Evolutionary conservation across 2,113 vertebrate genomes (phyloP).

Genomic region (Oostethus manadensis): DNA sequence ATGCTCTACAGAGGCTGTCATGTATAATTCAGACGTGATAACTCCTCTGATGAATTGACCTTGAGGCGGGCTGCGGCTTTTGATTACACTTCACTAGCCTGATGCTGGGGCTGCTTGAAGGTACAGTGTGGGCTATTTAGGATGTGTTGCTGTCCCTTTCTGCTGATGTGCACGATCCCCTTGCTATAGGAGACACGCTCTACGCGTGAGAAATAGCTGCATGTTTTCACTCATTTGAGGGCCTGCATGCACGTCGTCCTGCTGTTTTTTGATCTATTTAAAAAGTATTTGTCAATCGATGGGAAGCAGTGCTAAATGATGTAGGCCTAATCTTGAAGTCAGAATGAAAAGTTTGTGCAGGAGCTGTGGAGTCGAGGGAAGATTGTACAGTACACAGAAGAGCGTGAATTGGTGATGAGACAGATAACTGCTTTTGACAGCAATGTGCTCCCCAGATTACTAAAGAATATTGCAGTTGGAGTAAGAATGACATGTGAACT

Average conservation of each 20-base stretch:
- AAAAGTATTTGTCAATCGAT: conserved; percentile 1
- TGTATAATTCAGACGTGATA: conserved; percentile 64
- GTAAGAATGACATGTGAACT: not conserved
- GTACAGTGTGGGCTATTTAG: conserved; percentile 31
- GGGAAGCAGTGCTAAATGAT: conserved; percentile 3
- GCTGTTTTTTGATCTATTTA: conserved; percentile 6
- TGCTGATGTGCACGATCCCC: conserved; percentile 27
- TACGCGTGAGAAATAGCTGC: not conserved
- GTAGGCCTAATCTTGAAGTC: conserved; percentile 22
- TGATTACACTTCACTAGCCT: conserved; percentile 60
- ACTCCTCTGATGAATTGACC: conserved; percentile 59
- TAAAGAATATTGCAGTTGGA: conserved; percentile 31
- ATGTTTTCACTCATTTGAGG: not conserved
- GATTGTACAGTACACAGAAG: conserved; percentile 25
- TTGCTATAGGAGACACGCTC: not conserved
- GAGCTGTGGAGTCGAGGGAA: conserved; percentile 3
- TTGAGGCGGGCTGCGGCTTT: conserved; percentile 53
- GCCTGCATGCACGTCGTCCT: not conserved
- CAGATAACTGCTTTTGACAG: conserved; percentile 40
- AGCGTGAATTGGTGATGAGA: conserved; percentile 19
- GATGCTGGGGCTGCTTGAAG: conserved; percentile 44
- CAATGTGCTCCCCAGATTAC: conserved; percentile 33
- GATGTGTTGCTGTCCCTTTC: conserved; percentile 23
- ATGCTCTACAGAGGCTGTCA: conserved; percentile 59
- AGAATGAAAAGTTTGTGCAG: conserved; percentile 12